Evolutionary conservation across 2,888 invertebrate genomes (phyloP), one percentile per base, ranked within the genome.

Genomic region (Pristionchus mayeri): DNA sequence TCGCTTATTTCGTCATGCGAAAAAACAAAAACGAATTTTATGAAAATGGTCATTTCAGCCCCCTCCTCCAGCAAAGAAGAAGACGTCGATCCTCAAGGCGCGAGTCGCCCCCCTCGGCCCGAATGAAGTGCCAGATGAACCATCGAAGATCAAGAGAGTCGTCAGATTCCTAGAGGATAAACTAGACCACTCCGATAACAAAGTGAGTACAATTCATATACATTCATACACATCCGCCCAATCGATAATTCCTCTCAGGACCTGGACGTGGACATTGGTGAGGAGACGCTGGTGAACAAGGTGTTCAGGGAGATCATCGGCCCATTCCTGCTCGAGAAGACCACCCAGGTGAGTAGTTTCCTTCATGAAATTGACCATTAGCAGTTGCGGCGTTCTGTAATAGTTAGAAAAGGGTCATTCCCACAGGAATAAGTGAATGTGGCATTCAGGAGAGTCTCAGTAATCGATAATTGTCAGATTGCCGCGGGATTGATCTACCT

Each of bases 301-400:
- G 57, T 92, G 24, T 92, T 92, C 86, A 87, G 91, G 16, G 91
- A 92, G 63, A 87, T 92, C 11, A 90, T 92, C 80, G 92, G 91
- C 37, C 92, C 92, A 0, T 91, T 91, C 80, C 88, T 92, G 79
- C 82, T 92, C 54, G 90, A 90, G 78, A 86, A 84, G 37, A 87
- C 86, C 34, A 90, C 90, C 0, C 88, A 90, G 85, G 88, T 87
- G 71, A 24, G 37, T 34, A 3, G 16, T 34, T 54, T 48, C 2
- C 0, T 21, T n/a, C 48, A 37, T 18, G 34, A 63, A 63, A 63
- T 63, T 63, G 34, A 2, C 63, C 7, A 21, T 34, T 37, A 63
- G 63, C 34, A 27, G 21, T 0, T 63, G 34, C 63, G 63, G 63
- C 63, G 63, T 18, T 18, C 63, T 27, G 60, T 9, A 30, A 7